These are phyloP conservation scores for Lasioglossum calceatum DNA, from an alignment of 2,888 invertebrate genomes.

Conservation along the genomic window DNA sequence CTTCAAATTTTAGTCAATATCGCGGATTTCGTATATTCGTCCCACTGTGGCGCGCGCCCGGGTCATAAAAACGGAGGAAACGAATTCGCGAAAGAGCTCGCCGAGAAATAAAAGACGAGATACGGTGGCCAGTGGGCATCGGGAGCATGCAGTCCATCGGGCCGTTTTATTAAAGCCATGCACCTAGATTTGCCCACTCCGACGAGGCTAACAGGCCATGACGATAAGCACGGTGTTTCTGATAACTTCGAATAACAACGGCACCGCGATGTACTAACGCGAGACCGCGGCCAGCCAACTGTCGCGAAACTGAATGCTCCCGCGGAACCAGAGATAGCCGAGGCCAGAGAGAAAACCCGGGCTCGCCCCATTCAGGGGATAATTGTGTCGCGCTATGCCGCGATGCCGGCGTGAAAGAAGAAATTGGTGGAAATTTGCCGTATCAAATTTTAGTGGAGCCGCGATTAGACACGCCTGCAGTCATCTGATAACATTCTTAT, in stretches of 20 bases:
- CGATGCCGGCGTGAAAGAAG: background rate
- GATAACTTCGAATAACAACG: constrained; percentile 52
- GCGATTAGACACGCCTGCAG: background rate
- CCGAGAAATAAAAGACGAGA: constrained; percentile 3
- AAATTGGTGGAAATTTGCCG: constrained; percentile 1
- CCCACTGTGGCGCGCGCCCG: background rate
- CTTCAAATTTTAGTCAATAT: too few species aligned
- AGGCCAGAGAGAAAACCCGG: background rate
- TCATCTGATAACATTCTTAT: background rate
- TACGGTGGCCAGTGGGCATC: constrained; percentile 13
- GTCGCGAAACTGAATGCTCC: constrained; percentile 26
- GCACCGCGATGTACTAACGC: constrained; percentile 9
- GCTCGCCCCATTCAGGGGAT: constrained; percentile 19
- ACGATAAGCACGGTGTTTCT: constrained; percentile 50
- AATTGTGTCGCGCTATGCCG: constrained; percentile 21
- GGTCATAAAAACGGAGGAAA: background rate
- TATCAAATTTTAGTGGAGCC: constrained; percentile 5
- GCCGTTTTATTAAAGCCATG: constrained; percentile 45
- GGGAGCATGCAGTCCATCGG: constrained; percentile 26
- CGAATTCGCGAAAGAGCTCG: constrained; percentile 21
- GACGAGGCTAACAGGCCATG: constrained; percentile 25
- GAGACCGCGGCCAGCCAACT: background rate
- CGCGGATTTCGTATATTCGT: too few species aligned
- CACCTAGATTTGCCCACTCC: background rate
- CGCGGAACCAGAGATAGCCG: constrained; percentile 19